A percentile compares a stretch with the other conserved stretches of the same genome.
Evolutionary conservation across 2,888 invertebrate genomes (phyloP).

Genomic region (Pandemis cinnamomeana): DNA sequence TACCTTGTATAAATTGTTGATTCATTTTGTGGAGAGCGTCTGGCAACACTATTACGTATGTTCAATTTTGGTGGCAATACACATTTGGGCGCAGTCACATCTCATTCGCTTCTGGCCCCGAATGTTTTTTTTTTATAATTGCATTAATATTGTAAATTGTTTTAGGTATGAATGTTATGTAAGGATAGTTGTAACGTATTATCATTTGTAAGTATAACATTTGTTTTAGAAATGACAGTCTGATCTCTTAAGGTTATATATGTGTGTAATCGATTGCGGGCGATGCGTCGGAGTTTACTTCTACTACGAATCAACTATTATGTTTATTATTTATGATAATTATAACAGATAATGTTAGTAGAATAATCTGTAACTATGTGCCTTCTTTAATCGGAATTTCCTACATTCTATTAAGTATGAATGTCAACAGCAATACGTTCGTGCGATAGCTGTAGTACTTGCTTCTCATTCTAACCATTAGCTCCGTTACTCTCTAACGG

Average conservation of each 20-base stretch:
- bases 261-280: conserved; percentile 59
- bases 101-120: conserved; percentile 52
- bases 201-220: conserved; percentile 78
- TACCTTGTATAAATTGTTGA: conserved; percentile 74
- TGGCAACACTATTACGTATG: conserved; percentile 66
- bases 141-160: conserved; percentile 77
- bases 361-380: background rate
- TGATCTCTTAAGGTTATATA: conserved; percentile 81
- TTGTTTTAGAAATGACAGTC: conserved; percentile 80
- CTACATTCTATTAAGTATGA: too few relatives aligned
- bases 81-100: conserved; percentile 48
- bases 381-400: background rate
- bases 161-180: conserved; percentile 78
- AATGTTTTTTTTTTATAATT: conserved; percentile 62
- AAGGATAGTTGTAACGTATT: conserved; percentile 79
- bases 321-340: background rate
- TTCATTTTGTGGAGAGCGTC: conserved; percentile 71
- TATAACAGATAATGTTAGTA: too few relatives aligned
- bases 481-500: too few relatives aligned
- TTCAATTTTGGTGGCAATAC: conserved; percentile 42
- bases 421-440: too few relatives aligned
- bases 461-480: too few relatives aligned
- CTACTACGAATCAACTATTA: conserved; percentile 10
- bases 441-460: too few relatives aligned
- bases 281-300: conserved; percentile 55